phyloP scores from a whole-genome alignment of 2,888 invertebrate genomes.

The Diaperis boleti region DNA sequence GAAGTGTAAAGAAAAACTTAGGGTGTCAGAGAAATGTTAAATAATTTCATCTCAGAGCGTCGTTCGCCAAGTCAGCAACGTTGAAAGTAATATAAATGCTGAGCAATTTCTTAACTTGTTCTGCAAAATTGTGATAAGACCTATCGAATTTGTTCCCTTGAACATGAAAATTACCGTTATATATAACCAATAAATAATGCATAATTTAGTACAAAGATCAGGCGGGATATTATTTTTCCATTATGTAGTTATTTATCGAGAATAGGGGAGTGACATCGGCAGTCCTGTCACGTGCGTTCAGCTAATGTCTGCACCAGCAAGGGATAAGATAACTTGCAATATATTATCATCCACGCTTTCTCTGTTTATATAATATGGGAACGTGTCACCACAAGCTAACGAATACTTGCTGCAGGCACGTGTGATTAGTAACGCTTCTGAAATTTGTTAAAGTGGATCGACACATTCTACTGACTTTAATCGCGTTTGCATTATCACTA shows the following conservation, averaged over 20 bases:
- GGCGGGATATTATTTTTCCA: slow-evolving; percentile 58
- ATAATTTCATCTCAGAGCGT: slow-evolving; percentile 14
- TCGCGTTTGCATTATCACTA: too few species aligned
- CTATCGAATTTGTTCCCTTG: slow-evolving; percentile 38
- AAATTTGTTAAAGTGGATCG: neutral
- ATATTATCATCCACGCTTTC: slow-evolving; percentile 47
- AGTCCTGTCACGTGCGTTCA: slow-evolving; percentile 47
- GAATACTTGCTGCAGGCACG: slow-evolving; percentile 32
- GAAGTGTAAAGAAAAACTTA: slow-evolving; percentile 20
- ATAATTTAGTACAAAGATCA: slow-evolving; percentile 52
- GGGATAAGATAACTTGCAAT: slow-evolving; percentile 50
- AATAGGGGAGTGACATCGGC: slow-evolving; percentile 43
- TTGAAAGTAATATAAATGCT: slow-evolving; percentile 27
- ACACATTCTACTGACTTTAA: too few species aligned
- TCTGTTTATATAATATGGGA: slow-evolving; percentile 43
- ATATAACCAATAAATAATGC: slow-evolving; percentile 48
- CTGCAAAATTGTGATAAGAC: slow-evolving; percentile 48
- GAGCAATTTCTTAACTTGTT: slow-evolving; percentile 43
- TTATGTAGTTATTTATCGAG: slow-evolving; percentile 57
- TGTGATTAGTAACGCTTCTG: slow-evolving; percentile 9
- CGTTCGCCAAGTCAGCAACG: slow-evolving; percentile 28
- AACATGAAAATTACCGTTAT: slow-evolving; percentile 42
- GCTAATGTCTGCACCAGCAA: slow-evolving; percentile 49
- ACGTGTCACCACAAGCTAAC: slow-evolving; percentile 39
- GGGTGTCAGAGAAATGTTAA: slow-evolving; percentile 20